Base-by-base conservation (phyloP, 1,140 invertebrate genomes). In the Teleopsis dalmanni region DNA sequence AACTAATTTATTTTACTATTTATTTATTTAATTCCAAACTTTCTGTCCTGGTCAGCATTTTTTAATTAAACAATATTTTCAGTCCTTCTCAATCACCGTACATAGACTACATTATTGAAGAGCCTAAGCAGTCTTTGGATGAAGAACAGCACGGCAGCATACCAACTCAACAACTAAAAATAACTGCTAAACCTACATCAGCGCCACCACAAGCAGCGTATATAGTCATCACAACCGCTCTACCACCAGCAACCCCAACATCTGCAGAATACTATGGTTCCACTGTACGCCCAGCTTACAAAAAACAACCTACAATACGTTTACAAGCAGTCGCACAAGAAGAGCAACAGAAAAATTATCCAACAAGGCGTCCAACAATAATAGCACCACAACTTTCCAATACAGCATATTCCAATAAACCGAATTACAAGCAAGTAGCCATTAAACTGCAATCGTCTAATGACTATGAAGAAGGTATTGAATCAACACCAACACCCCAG, bases 21-120 rank as follows among this genome's bases (percentile, higher is more conserved):
- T 19, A 40, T 40, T 40, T 40, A 38, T 38, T 23, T 19, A 7
- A 38, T 38, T 38, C 22, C 8, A 35, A 35, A 35, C 3, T 35
- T 19, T 35, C 19, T 35, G 16, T 11, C 9, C 9, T 37, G n/a
- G n/a, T n/a, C n/a, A n/a, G n/a, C n/a, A n/a, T n/a, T n/a, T n/a
- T n/a, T n/a, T n/a, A n/a, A n/a, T n/a, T n/a, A n/a, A n/a, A n/a
- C n/a, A n/a, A n/a, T n/a, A n/a, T n/a, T n/a, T n/a, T n/a, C 29
- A 47, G 43, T 22, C 25, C 50, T 3, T 27, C 38, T 29, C 36
- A 38, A 37, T 40, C 58, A 1, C 58, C 62, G 22, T 62, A 54
- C 16, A 61, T 67, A 11, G 64, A 67, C 21, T 67, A 67, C 21
- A 50, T 65, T 23, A 60, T 67, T 23, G 64, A 67, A 27, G 64